These are phyloP conservation scores for sheep (Ovis aries) DNA, from an alignment of 2,113 vertebrate genomes.

Conservation along the genomic window DNA sequence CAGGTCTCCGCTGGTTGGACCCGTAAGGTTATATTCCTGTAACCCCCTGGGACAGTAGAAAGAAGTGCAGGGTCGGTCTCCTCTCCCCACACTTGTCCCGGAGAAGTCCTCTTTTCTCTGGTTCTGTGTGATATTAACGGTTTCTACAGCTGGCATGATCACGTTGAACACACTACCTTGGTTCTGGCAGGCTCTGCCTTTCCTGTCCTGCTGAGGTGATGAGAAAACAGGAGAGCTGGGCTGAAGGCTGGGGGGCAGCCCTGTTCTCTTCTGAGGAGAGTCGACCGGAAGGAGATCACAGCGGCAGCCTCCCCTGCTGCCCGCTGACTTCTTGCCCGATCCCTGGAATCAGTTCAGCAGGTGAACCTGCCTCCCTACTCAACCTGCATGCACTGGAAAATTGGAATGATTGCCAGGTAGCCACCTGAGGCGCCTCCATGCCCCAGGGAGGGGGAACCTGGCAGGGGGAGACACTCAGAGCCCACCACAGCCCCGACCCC, in stretches of 20 bases:
- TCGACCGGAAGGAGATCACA: rapidly evolving
- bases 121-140: background rate
- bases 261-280: background rate
- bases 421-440: background rate
- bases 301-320: background rate
- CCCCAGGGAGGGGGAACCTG: background rate
- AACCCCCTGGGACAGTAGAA: background rate
- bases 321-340: background rate
- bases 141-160: background rate
- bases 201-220: background rate
- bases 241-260: rapidly evolving
- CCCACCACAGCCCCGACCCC: rapidly evolving
- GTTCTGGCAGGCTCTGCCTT: background rate
- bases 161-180: background rate
- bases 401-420: background rate
- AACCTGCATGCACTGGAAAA: background rate
- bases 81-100: background rate
- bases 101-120: background rate
- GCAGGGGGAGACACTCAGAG: background rate
- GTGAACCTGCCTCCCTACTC: background rate
- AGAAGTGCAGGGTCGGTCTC: background rate
- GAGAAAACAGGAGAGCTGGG: background rate
- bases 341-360: background rate
- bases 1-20: background rate
- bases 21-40: background rate